Conservation (phyloP, 2,113 vertebrate genomes). For the Strigops habroptila region DNA sequence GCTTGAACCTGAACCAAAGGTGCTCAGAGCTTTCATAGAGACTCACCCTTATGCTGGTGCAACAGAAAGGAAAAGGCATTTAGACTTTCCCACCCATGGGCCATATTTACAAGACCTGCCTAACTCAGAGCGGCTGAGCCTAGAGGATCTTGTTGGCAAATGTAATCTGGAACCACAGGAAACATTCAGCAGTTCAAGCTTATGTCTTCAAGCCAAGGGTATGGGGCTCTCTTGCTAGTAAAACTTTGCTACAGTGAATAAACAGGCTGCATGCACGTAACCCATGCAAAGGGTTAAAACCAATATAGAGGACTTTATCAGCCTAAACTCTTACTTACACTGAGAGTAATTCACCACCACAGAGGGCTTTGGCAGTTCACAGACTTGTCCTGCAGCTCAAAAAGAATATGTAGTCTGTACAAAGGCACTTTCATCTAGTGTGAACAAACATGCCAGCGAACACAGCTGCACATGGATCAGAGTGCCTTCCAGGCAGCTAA, state of each 20-base stretch:
- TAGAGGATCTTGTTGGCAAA: not conserved
- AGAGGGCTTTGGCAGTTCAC: not conserved
- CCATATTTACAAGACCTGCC: not conserved
- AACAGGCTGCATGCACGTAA: not conserved
- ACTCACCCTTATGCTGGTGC: not conserved
- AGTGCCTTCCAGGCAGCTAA: not conserved
- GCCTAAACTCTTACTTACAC: not conserved
- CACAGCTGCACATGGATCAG: not conserved
- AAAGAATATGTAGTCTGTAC: not conserved
- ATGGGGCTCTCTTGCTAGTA: not conserved
- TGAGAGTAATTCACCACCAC: not conserved
- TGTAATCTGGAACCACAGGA: not conserved
- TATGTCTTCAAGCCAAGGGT: not conserved
- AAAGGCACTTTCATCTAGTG: not conserved
- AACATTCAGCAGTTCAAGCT: not conserved
- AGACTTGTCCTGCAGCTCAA: not conserved
- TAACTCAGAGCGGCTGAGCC: not conserved
- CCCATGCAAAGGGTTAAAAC: not conserved
- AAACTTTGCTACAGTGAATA: not conserved
- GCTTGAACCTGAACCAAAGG: not conserved
- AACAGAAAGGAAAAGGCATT: not conserved
- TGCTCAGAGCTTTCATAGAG: not conserved
- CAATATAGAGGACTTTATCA: not conserved
- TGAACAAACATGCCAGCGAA: not conserved
- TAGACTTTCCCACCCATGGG: not conserved